These are phyloP conservation scores for Eustalomyia histrio DNA, from an alignment of 2,888 invertebrate genomes.

Conservation along the genomic window DNA sequence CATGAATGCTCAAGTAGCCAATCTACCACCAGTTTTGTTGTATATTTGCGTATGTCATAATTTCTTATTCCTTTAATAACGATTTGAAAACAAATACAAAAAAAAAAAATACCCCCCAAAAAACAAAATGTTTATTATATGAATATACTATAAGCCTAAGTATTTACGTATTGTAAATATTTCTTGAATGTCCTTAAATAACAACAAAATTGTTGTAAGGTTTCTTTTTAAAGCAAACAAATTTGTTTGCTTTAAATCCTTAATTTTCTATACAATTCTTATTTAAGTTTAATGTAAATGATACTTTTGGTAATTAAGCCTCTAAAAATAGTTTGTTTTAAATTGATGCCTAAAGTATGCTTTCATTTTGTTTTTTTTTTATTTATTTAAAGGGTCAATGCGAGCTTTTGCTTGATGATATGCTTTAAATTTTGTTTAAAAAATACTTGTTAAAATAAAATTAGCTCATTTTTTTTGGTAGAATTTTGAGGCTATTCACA, in stretches of 20 bases:
- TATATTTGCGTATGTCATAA: slow-evolving; percentile 3
- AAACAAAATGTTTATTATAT: not conserved
- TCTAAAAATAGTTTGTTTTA: not conserved
- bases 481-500: too few species aligned
- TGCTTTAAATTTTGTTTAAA: not conserved
- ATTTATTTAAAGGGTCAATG: not conserved
- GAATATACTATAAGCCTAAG: not conserved
- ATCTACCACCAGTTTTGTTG: slow-evolving; percentile 6
- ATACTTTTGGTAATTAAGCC: not conserved
- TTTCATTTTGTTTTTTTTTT: not conserved
- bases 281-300: not conserved
- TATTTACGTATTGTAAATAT: not conserved
- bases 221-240: not conserved
- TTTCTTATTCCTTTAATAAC: not conserved
- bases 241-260: not conserved
- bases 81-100: not conserved
- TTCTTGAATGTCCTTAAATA: not conserved
- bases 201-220: not conserved
- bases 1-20: slow-evolving; percentile 2
- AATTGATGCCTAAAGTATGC: not conserved
- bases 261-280: not conserved
- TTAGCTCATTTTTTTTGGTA: not conserved
- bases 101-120: not conserved
- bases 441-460: not conserved
- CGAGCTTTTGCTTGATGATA: not conserved